Evolutionary conservation across 92 coral and sea anemone species (phyloP), one percentile per base, ranked within the genome.

Genomic region (Galaxea fascicularis): DNA sequence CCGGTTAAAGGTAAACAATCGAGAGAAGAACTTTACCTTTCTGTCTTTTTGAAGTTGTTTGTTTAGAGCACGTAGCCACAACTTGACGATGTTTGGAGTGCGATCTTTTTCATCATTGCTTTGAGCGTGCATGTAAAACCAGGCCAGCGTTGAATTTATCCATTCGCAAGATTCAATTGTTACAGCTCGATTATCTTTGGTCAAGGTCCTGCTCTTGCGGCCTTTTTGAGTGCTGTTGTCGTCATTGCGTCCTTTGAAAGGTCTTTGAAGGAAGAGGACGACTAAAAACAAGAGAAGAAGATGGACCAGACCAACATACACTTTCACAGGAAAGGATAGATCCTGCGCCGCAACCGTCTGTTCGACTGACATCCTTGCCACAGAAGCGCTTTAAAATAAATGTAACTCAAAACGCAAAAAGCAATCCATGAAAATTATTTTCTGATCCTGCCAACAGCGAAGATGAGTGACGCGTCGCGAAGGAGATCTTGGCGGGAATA

Each of bases 111-210:
- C 53, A 15, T 83, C 86, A n/a, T 71, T 41, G 18, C 68, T 58
- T 29, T 78, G 78, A 25, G 95, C 91, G 74, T 96, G 93, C 0
- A 89, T 77, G 49, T 89, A 94, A 14, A 89, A 77, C 99, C 98
- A 96, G 1, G 92, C 87, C 4, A 95, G 65, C 24, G 90, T 91
- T 14, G 98, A 95, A 71, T 96, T 96, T 49, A 96, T 44, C 99
- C 99, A 96, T 60, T 93, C 90, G 74, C 99, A 96, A 0, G 99
- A 78, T 69, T 96, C 99, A 58, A 93, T 92, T 15, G 98, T 94
- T 64, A 95, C 97, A 18, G 94, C 91, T 56, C 92, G 84, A 78
- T 93, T 90, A 25, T 89, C 93, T 35, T 89, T 87, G 29, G 60
- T 92, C 31, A 94, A 65, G 4, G 94, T 91, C 35, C 97, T 79